Conservation (phyloP, 2,888 invertebrate genomes). For the Leucoma salicis region DNA sequence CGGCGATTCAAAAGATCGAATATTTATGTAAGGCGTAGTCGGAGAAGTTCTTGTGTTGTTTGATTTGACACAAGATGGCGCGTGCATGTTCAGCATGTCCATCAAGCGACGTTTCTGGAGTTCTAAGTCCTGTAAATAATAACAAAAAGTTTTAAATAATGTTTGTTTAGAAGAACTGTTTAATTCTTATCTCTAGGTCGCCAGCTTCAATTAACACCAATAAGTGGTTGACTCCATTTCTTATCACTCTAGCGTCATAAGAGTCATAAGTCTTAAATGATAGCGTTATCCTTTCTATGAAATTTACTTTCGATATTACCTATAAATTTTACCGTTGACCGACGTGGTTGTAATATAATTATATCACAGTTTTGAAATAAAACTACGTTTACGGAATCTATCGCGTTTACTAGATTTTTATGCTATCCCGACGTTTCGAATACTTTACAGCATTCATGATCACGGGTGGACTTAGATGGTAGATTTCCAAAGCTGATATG, state of each 20-base stretch:
- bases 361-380: too few relatives aligned
- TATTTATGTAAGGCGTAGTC: conserved; percentile 59
- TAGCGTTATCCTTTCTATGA: conserved; percentile 25
- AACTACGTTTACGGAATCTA: too few relatives aligned
- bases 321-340: too few relatives aligned
- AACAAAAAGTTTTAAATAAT: conserved; percentile 1
- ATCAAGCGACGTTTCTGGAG: conserved; percentile 89
- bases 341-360: too few relatives aligned
- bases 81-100: conserved; percentile 90
- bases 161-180: background rate
- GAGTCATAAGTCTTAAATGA: conserved; percentile 21
- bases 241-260: conserved; percentile 36
- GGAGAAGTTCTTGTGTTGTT: conserved; percentile 68
- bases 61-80: conserved; percentile 86
- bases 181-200: conserved; percentile 28
- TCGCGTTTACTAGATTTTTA: too few relatives aligned
- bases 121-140: conserved; percentile 85
- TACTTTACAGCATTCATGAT: too few relatives aligned
- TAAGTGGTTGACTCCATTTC: conserved; percentile 31
- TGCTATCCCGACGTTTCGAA: too few relatives aligned
- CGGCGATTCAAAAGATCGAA: conserved; percentile 71
- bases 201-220: conserved; percentile 36
- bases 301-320: conserved; percentile 16
- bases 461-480: too few relatives aligned
- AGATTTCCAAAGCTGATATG: too few relatives aligned